Base-by-base conservation (phyloP, 2,888 invertebrate species). In the Ctena decussata region DNA sequence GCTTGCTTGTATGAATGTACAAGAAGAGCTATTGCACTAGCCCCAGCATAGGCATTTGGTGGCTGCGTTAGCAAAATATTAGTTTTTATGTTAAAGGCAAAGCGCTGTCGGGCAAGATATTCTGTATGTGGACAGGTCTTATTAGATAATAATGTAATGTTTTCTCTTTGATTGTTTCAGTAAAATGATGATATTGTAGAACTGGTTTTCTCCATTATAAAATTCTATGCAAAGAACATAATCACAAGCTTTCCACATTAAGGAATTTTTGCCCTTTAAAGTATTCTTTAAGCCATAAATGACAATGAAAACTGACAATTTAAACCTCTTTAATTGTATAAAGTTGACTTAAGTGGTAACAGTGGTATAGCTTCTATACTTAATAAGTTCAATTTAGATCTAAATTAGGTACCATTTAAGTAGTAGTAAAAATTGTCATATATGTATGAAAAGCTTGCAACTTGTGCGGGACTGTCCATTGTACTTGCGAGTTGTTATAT, bases 391-490 rank as follows among this genome's bases (percentile, higher is more conserved):
- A 30, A 30, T 30, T 30, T 65, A 2, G 65, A 65, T 6, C 65
- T 65, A 35, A 65, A 35, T 35, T 1, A 11, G 35, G 65, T 30
- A 60, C 24, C 30, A 60, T 60, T 65, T 35, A 65, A 57, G 57
- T 6, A 57, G 57, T 15, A 27, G 57, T 57, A 21, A 65, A 65
- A 65, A 65, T 65, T 65, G 65, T 35, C 65, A 12, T 65, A 35
- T 35, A 57, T 35, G 65, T 35, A 35, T 65, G 35, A 65, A 65
- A 65, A 65, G 65, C 35, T 65, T 65, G 65, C 65, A 12, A 65
- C 65, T 65, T 65, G 65, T 65, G 65, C 2, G 65, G 65, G 35
- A 65, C 35, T 6, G 24, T 65, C 65, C 21, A 65, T 65, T 32
- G 65, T 65, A 18, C 18, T 65, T 65, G 21, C 15, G 32, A 18